Base-by-base conservation (phyloP, 2,888 invertebrate genomes). In the Penaeus monodon region DNA sequence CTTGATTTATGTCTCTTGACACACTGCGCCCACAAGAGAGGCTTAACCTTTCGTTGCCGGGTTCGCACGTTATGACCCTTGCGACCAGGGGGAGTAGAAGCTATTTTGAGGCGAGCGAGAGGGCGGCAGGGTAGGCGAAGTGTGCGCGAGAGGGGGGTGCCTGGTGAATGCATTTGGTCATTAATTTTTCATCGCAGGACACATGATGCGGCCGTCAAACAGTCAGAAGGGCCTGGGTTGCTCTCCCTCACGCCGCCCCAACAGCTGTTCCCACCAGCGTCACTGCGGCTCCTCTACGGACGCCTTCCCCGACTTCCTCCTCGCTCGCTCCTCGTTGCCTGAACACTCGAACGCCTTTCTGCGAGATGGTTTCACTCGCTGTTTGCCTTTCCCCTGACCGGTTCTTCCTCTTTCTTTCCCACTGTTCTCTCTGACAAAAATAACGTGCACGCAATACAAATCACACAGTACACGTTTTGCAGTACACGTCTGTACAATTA, bases 161-260 rank as follows among this genome's bases (percentile, higher is more conserved):
- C 86, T 86, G 86, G 86, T 81, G 86, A 86, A 86, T 86, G 86
- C 86, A 86, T 86, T 86, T 86, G 86, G 81, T 77, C 86, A 86
- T 86, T 86, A 81, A 86, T 86, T 86, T 86, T 86, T 86, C 86
- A 86, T 86, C 81, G 81, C 81, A 73, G 86, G 81, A 86, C 86
- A 86, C 86, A 86, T 86, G 86, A 86, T 86, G 86, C 86, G 86
- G 86, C 86, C 86, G 81, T 86, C 86, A 86, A 81, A 86, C 81
- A 86, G 86, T 86, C 86, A 86, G 86, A 86, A 76, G 81, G 81
- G 66, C 81, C 77, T 63, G 76, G 85, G 84, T 65, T 49, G 76
- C 81, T 81, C 76, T 76, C 81, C 85, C 81, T 66, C 64, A 65
- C 81, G 27, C 44, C 57, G 66, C 17, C 44, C 66, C 84, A 57